Evolutionary conservation across 2,797 vertebrate species (phyloP), one percentile per base, ranked within the genome.

Genomic region (Myotis planiceps): DNA sequence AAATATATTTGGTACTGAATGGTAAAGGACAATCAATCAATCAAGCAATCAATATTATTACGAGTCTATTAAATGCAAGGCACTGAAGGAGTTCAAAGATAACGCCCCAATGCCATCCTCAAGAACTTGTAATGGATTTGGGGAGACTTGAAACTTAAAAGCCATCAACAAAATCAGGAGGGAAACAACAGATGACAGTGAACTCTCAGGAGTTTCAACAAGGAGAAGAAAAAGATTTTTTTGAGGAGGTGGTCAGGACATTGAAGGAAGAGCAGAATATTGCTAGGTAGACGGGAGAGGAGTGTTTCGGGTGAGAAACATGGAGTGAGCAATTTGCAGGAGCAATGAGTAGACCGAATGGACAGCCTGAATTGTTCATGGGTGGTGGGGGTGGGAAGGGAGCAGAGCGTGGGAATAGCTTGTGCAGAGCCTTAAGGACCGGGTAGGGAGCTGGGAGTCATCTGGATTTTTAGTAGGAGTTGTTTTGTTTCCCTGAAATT

Each of bases 181-280:
- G n/a, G 21, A 65, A 68, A 37, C 3, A 15, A 15, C 25, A 55
- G 85, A 71, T 18, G 23, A 58, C 0, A 7, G 19, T 5, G 49
- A 65, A 53, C 32, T 42, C 49, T 3, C 25, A 47, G 21, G 51
- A 45, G 51, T 49, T 75, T 5, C 34, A 37, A 39, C 39, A 72
- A 93, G 81, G 37, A 29, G 42, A 68, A 83, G 32, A 79, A 69
- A 71, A 81, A 83, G 69, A 37, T 25, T 23, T 2, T 16, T 87
- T 16, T 68, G 51, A 74, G 27, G 23, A 5, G 16, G 9, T 3
- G 32, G 58, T 87, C 27, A 71, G 32, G 51, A 49, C 66, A 60
- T 76, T 75, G 80, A 94, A 78, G 76, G 18, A 81, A 96, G 84
- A 53, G 27, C 19, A 74, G 63, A 42, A 23, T 47, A 34, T 23